Base-by-base conservation (phyloP, 1,140 invertebrate species). In the Pogonomyrmex barbatus region DNA sequence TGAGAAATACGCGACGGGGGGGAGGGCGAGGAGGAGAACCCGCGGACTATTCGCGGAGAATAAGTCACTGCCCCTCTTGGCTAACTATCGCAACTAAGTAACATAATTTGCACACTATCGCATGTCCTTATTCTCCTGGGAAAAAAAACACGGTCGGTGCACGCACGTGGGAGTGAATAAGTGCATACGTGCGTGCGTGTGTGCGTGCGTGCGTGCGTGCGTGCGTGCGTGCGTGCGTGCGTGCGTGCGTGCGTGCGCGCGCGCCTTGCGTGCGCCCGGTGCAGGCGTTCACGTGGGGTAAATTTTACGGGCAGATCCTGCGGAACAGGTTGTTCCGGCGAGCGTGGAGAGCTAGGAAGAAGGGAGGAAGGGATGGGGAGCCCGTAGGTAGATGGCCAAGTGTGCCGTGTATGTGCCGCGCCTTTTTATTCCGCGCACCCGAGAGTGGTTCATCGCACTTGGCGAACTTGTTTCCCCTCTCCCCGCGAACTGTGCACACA, bases 261-360 rank as follows among this genome's bases (percentile, higher is more conserved):
- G 73, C 60, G 76, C 75, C 67, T 79, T 17, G 73, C 56, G 83
- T 50, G 73, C 68, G 65, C 81, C 87, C 73, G 75, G 58, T 85
- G 83, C 73, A 52, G 81, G 52, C 73, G 83, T 89, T 79, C 71
- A 65, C 62, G 84, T 90, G 87, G 85, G 88, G 86, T 81, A 75
- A 89, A 85, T 89, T 90, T 90, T 89, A 85, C 73, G 81, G 12
- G 24, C 78, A 58, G 85, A 90, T 88, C 77, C 85, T 79, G 88
- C 88, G 88, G 81, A 90, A 90, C 88, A 90, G 88, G 88, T 90
- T 90, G 88, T 87, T 90, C 88, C 88, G 84, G 77, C 39, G 82
- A 79, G 52, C 79, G 84, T 54, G 73, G 24, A 24, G 24, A 24
- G 65, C 45, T 60, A 86, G 56, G 85, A 86, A 88, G 79, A 68